Percentiles rank a stretch among this genome's conserved stretches.
phyloP scores from a whole-genome alignment of 2,888 invertebrate species.

The Bibio marci region DNA sequence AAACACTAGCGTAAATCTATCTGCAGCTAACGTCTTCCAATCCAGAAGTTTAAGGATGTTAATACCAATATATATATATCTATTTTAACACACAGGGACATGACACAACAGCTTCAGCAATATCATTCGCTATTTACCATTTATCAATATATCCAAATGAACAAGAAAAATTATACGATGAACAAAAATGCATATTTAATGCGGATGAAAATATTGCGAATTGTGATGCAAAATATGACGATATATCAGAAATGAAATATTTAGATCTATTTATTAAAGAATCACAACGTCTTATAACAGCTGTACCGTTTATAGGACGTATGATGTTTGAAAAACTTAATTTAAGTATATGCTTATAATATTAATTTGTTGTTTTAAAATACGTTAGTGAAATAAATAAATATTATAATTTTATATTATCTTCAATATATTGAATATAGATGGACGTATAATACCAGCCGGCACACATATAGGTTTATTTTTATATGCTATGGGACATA shows the following conservation, averaged over 20 bases:
- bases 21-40: too few species aligned
- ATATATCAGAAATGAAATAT: conserved; percentile 23
- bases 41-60: too few species aligned
- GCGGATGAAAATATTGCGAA: conserved; percentile 19
- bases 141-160: conserved; percentile 33
- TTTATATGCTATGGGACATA: conserved; percentile 22
- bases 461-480: conserved; percentile 16
- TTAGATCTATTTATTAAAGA: conserved; percentile 24
- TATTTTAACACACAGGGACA: conserved; percentile 36
- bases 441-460: too few species aligned
- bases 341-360: conserved; percentile 14
- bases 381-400: too few species aligned
- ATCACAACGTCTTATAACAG: conserved; percentile 21
- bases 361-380: too few species aligned
- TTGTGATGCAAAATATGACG: conserved; percentile 17
- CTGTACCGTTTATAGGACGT: conserved; percentile 21
- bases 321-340: conserved; percentile 16
- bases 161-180: conserved; percentile 30
- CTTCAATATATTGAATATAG: too few species aligned
- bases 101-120: conserved; percentile 40
- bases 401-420: too few species aligned
- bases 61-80: too few species aligned
- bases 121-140: conserved; percentile 33
- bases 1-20: too few species aligned
- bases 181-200: conserved; percentile 13